Evolutionary conservation across 2,888 invertebrate genomes (phyloP), one percentile per base, ranked within the genome.

Genomic region (Slavum lentiscoides): DNA sequence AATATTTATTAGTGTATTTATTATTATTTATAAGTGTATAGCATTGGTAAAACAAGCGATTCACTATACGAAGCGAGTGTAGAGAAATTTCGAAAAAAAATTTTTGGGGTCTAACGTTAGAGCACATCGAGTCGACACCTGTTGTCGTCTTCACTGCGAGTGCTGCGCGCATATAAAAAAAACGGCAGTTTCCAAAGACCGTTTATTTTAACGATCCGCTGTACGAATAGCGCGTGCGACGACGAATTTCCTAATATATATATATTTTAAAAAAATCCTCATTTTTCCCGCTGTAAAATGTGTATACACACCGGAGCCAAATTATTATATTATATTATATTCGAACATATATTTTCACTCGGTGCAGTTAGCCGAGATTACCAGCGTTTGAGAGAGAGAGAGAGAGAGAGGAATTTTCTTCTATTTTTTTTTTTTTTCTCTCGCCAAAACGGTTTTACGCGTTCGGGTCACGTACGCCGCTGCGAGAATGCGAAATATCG

Each of bases 181-280:
- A 43, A 53, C 15, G 30, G 64, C 53, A 30, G 64, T 64, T 74
- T 64, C 53, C 15, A 53, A 74, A 74, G 53, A 53, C 62, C 11
- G 15, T 64, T 74, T 64, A 37, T 74, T 64, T 64, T 64, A 74
- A 74, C 64, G 64, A 37, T 64, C 21, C 30, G 30, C 30, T 30
- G 30, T 30, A 30, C 30, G 4, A 30, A 1, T 2, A 4, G 30
- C 30, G 30, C 62, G 62, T 30, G 30, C 30, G n/a, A 53, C 37
- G n/a, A n/a, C 21, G 49, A 74, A 30, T 62, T 53, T 72, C 11
- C 11, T 43, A 43, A 72, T 72, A 21, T 11, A 43, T 6, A n/a
- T n/a, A n/a, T n/a, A n/a, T n/a, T n/a, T n/a, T n/a, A n/a, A n/a
- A n/a, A n/a, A n/a, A n/a, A n/a, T n/a, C 43, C 49, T 9, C 3